Conservation (phyloP, 2,888 invertebrate species). For the Ichneumon xanthorius region DNA sequence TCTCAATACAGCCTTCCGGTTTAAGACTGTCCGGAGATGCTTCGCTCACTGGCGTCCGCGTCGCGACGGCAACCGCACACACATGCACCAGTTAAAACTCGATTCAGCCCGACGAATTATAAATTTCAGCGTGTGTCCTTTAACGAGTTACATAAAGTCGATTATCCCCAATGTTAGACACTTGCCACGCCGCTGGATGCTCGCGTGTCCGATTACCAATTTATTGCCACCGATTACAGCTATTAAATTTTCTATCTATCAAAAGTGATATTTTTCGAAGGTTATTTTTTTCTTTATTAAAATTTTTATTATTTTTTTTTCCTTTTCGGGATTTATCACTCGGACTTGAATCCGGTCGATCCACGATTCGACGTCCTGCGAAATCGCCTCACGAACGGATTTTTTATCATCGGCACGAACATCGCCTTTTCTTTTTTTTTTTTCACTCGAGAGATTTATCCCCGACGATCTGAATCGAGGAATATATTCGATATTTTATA, state of each 20-base stretch:
- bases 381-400: slow-evolving; percentile 72
- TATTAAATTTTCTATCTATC: not conserved
- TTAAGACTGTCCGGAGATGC: slow-evolving; percentile 37
- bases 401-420: slow-evolving; percentile 31
- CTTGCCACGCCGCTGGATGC: slow-evolving; percentile 2
- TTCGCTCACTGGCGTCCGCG: slow-evolving; percentile 14
- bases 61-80: slow-evolving; percentile 23
- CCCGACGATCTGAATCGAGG: too few relatives aligned
- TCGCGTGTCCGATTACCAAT: slow-evolving; percentile 6
- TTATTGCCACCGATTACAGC: slow-evolving; percentile 17
- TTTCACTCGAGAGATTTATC: too few relatives aligned
- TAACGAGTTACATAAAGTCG: slow-evolving; percentile 54
- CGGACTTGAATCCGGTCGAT: slow-evolving; percentile 73
- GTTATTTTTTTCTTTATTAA: not conserved
- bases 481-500: too few relatives aligned
- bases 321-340: slow-evolving; percentile 50
- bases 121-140: slow-evolving; percentile 53
- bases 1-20: slow-evolving; percentile 22
- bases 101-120: slow-evolving; percentile 58
- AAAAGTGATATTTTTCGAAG: not conserved
- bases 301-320: not conserved
- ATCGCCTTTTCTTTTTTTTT: slow-evolving; percentile 19
- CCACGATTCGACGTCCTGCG: slow-evolving; percentile 78
- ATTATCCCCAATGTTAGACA: slow-evolving; percentile 30
- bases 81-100: slow-evolving; percentile 58